These are phyloP conservation scores for Orgyia antiqua DNA, from an alignment of 2,888 invertebrate species.

Conservation along the genomic window DNA sequence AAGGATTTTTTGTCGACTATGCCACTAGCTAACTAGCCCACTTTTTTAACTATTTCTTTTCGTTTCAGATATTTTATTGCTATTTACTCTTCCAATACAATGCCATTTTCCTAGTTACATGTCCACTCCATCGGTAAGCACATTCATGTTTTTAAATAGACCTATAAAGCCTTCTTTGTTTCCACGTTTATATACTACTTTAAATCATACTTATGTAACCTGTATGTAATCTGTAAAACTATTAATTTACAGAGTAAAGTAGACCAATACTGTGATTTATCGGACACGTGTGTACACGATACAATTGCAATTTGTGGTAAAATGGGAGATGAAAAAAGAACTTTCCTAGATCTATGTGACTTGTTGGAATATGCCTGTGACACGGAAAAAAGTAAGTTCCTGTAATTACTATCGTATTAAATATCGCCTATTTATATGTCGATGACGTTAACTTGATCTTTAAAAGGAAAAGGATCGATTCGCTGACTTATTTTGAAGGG, in stretches of 20 bases:
- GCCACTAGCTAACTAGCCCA: no score
- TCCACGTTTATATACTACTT: background rate
- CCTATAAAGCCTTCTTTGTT: background rate
- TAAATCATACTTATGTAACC: no score
- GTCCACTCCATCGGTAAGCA: slow-evolving; percentile 51
- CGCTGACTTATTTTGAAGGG: background rate
- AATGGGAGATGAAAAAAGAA: slow-evolving; percentile 48
- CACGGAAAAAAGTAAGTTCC: slow-evolving; percentile 48
- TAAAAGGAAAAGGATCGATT: background rate
- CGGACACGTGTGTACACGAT: slow-evolving; percentile 61
- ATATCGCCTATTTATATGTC: background rate
- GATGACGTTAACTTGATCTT: background rate
- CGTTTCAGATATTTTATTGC: slow-evolving; percentile 30
- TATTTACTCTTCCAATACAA: slow-evolving; percentile 16
- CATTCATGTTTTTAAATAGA: background rate
- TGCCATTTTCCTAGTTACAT: slow-evolving; percentile 47
- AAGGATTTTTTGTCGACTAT: no score
- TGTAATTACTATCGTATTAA: background rate
- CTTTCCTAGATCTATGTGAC: slow-evolving; percentile 61
- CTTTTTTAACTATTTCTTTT: no score
- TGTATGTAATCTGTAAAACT: no score
- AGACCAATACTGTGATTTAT: slow-evolving; percentile 49
- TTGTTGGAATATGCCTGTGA: slow-evolving; percentile 60
- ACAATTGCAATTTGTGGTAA: slow-evolving; percentile 58
- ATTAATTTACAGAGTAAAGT: slow-evolving; percentile 54